These are phyloP conservation scores for Arbacia lixula DNA, from an alignment of 53 echinoderm and acorn worm species.

Conservation along the genomic window DNA sequence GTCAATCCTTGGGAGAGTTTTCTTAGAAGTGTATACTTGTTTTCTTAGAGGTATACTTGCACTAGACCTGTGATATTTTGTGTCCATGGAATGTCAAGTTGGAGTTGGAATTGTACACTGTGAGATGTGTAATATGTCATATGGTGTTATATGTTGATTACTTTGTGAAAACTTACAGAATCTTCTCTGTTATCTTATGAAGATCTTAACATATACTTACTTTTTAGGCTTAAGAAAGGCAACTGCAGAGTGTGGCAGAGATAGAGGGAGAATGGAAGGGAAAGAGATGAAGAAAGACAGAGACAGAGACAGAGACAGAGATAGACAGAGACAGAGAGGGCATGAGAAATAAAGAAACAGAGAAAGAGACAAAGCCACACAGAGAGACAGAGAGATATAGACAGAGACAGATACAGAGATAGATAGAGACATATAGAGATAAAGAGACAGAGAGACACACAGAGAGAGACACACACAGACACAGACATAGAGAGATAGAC, in stretches of 20 bases:
- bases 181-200: no score
- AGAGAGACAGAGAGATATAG: background rate
- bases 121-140: no score
- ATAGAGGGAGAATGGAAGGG: background rate
- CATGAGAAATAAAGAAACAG: background rate
- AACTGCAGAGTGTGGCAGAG: no score
- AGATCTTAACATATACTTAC: no score
- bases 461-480: background rate
- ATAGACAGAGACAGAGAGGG: background rate
- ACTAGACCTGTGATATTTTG: no score
- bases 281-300: background rate
- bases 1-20: no score
- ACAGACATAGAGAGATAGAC: background rate
- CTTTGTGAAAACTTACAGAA: no score
- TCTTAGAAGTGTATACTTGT: no score
- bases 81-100: background rate
- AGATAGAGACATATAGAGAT: background rate
- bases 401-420: background rate
- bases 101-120: background rate
- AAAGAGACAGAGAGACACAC: background rate
- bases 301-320: background rate
- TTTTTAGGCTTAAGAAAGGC: no score
- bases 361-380: background rate
- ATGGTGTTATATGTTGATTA: no score
- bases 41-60: no score